Conservation (phyloP, 1,140 invertebrate genomes). For the Melitaea cinxia region DNA sequence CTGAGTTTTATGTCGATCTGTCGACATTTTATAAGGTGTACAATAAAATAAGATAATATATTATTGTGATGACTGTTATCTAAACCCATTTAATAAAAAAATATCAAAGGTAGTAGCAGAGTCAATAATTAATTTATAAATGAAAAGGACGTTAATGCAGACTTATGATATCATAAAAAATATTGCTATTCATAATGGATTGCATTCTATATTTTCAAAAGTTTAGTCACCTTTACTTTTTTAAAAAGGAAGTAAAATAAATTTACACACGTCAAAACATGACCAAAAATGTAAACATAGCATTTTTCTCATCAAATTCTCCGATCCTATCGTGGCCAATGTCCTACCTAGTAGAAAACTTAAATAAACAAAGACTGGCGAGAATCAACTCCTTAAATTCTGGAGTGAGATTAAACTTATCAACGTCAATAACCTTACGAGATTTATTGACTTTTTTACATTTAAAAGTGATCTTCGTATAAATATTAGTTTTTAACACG, state of each 20-base stretch:
- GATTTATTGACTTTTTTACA: slow-evolving; percentile 7
- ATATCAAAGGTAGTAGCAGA: too few relatives aligned
- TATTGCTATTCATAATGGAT: too few relatives aligned
- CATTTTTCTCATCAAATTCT: slow-evolving; percentile 6
- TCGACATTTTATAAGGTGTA: too few relatives aligned
- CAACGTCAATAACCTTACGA: slow-evolving; percentile 7
- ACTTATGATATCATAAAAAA: too few relatives aligned
- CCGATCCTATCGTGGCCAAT: slow-evolving; percentile 13
- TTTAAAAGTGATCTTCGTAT: not conserved
- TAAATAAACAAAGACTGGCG: slow-evolving; percentile 13
- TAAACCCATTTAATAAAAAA: too few relatives aligned
- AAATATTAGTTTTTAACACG: slow-evolving; percentile 2
- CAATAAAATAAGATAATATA: too few relatives aligned
- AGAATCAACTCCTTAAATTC: slow-evolving; percentile 18
- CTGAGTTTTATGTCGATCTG: too few relatives aligned
- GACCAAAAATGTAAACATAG: slow-evolving; percentile 9
- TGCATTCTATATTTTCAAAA: too few relatives aligned
- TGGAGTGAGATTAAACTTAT: slow-evolving; percentile 5
- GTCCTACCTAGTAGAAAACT: slow-evolving; percentile 5
- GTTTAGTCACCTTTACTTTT: too few relatives aligned
- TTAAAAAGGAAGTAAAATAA: not conserved
- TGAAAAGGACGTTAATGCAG: too few relatives aligned
- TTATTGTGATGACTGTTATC: too few relatives aligned
- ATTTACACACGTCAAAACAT: slow-evolving; percentile 1
- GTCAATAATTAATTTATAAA: too few relatives aligned